Evolutionary conservation across 2,888 invertebrate species (phyloP), one percentile per base, ranked within the genome.

Genomic region (Coremacera marginata): DNA sequence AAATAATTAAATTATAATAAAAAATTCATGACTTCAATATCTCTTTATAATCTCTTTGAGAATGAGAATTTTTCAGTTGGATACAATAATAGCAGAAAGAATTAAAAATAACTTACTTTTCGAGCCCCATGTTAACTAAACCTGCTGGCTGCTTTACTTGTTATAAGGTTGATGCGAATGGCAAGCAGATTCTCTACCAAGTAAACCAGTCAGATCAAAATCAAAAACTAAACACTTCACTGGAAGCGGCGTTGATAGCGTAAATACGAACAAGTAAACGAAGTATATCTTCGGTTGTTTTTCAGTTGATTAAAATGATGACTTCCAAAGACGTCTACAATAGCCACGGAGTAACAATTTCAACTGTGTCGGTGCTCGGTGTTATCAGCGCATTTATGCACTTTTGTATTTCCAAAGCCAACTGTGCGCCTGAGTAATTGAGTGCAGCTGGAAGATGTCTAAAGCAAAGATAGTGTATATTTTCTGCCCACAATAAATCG

Each of bases 91-190:
- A 31, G 19, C n/a, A 65, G 19, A 11, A 31, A n/a, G 0, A 72
- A 49, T 44, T 31, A 72, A 70, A 70, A 62, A 55, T 25, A 73
- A 82, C 82, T 82, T 81, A 82, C 83, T 81, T 82, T 75, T 82
- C 82, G 55, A 81, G 77, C 65, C 82, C 82, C 86, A 87, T 87
- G 57, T 57, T 82, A 73, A 75, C 65, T 60, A 52, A 70, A 55
- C 5, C 22, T 80, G 77, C 77, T 25, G 79, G 82, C 77, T 79
- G 77, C 77, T 79, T 80, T 80, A 85, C 83, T 85, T 82, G 81
- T 11, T 62, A 63, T 65, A 65, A 34, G 22, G 22, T n/a, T 44
- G 44, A 34, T 67, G 44, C 44, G n/a, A 68, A 68, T 51, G n/a
- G 5, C 8, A 34, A 7, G n/a, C 27, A 25, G 31, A 63, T 16